Evolutionary conservation across 2,797 vertebrate genomes (phyloP), one percentile per base, ranked within the genome.

Genomic region (Oreochromis grahami): DNA sequence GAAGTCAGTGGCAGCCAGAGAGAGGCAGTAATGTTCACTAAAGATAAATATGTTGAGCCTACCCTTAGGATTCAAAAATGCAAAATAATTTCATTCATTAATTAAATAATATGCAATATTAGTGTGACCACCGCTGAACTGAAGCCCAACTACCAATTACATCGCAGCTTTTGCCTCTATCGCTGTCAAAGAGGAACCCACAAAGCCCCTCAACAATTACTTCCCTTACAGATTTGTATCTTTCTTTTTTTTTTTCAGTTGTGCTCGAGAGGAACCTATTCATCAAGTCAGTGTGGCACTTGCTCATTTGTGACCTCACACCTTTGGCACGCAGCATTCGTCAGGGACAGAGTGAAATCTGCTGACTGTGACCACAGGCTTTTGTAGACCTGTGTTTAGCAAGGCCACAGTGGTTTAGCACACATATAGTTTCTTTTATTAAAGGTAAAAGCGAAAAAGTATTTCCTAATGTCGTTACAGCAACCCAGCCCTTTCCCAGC

Each of bases 151-250:
- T 89, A 90, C 78, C 79, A 89, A 78, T 79, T 84, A 78, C 11
- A 5, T 21, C 15, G 5, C 53, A 63, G 53, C 81, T 87, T 58
- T 56, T 65, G 76, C 24, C 60, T 88, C 78, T 34, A 41, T 90
- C 48, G 68, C 78, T 86, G 89, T 87, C 86, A 68, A 72, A 88
- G 19, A 79, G 78, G 81, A 89, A 93, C 81, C 87, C 90, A 84
- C 92, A 85, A 72, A 92, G 88, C 82, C 90, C 91, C 90, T 88
- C 41, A 77, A 91, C 90, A 90, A 93, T 92, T 87, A 91, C 83
- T 86, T 85, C 70, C 90, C 63, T 77, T 78, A 55, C 77, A 92
- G 90, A 89, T 91, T 84, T 68, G 26, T 80, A 88, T 89, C 89
- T 65, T 88, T 87, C 50, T 17, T 85, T 52, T 78, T 82, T 52